A percentile compares a stretch with the other conserved stretches of the same genome.
Conservation (phyloP, 2,888 invertebrate genomes). For the Idaea biselata region DNA sequence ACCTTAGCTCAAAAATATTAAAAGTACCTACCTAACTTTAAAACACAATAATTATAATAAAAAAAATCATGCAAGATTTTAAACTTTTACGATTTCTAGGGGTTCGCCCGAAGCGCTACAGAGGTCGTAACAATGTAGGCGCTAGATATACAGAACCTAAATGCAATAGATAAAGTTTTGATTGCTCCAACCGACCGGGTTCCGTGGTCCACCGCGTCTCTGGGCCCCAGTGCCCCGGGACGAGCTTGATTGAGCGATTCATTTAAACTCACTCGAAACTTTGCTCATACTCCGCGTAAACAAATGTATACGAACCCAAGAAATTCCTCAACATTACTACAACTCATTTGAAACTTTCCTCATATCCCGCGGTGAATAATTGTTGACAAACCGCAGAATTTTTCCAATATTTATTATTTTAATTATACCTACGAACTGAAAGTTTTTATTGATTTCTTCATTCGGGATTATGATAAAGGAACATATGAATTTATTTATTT, state of each 20-base stretch:
- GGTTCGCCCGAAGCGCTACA: too few species aligned
- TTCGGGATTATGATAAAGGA: not conserved
- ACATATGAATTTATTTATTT: not conserved
- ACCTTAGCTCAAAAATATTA: too few species aligned
- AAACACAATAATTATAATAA: too few species aligned
- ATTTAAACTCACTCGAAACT: slow-evolving; percentile 41
- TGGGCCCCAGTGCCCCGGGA: slow-evolving; percentile 9
- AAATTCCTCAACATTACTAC: not conserved
- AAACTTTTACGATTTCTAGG: too few species aligned
- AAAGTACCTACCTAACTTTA: too few species aligned
- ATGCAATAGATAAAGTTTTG: slow-evolving; percentile 26
- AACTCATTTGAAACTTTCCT: slow-evolving; percentile 34
- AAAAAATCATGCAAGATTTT: too few species aligned
- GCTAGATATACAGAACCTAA: slow-evolving; percentile 4
- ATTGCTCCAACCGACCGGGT: slow-evolving; percentile 16
- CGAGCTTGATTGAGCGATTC: slow-evolving; percentile 28
- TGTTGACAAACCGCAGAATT: not conserved
- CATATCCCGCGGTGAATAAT: not conserved
- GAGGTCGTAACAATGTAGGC: slow-evolving; percentile 16
- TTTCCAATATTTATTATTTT: not conserved
- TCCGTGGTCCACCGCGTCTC: not conserved
- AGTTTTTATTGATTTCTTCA: not conserved
- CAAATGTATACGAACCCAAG: not conserved
- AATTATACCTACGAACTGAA: not conserved
- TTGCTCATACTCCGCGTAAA: not conserved